Percentiles rank a stretch among this genome's conserved stretches.
phyloP scores from a whole-genome alignment of 1,140 invertebrate genomes.

The Polyergus mexicanus region DNA sequence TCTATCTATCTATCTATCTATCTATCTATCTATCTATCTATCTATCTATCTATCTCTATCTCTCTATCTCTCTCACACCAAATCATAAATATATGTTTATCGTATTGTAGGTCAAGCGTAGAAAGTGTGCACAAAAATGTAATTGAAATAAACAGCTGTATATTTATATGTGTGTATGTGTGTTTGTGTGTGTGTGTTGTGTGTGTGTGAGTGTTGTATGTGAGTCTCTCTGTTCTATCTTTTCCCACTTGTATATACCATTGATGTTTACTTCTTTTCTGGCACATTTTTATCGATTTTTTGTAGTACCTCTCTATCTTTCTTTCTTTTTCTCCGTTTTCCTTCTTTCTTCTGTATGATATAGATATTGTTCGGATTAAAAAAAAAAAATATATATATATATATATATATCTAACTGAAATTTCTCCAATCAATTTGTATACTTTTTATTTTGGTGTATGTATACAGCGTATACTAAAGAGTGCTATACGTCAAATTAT shows the following conservation, averaged over 20 bases:
- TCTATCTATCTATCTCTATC: not conserved
- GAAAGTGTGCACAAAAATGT: not conserved
- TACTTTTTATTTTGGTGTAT: too few relatives aligned
- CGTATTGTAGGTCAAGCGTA: not conserved
- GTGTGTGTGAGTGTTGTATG: constrained; percentile 4
- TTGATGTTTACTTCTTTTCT: not conserved
- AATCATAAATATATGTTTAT: not conserved
- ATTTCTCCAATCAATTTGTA: too few relatives aligned
- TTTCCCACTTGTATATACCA: not conserved
- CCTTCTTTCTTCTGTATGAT: not conserved
- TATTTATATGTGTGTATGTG: too few relatives aligned
- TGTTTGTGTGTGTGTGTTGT: too few relatives aligned
- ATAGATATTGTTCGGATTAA: not conserved
- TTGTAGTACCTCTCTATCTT: constrained; percentile 39
- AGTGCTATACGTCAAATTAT: too few relatives aligned
- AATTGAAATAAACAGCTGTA: too few relatives aligned
- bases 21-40: constrained; percentile 9
- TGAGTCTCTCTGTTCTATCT: constrained; percentile 26
- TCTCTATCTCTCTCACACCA: not conserved
- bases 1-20: not conserved
- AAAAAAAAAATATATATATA: too few relatives aligned
- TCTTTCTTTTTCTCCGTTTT: constrained; percentile 17
- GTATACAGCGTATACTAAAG: too few relatives aligned
- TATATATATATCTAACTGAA: too few relatives aligned
- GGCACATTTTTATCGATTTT: constrained; percentile 17